Evolutionary conservation across 2,113 vertebrate species (phyloP), one percentile per base, ranked within the genome.

Genomic region (Theristicus caerulescens): DNA sequence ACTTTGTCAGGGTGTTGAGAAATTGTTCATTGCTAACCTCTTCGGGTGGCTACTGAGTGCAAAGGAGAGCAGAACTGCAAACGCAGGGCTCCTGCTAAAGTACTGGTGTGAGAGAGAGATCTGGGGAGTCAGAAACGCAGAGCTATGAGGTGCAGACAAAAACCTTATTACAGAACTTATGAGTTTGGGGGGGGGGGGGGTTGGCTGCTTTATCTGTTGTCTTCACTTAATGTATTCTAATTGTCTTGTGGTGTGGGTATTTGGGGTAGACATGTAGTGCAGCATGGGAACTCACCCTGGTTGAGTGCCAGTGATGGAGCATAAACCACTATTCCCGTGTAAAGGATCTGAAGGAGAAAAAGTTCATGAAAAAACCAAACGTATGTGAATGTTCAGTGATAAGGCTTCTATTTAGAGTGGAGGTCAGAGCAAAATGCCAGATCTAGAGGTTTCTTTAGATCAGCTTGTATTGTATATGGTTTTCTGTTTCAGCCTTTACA

Each of bases 261-360:
- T 61, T 86, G 59, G 44, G 16, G 22, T 59, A 65, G 52, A 49
- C 21, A 4, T 13, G 20, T 42, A 36, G n/a, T 32, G 71, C 24
- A 2, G 38, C 13, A 20, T 19, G 47, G 32, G 85, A 61, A 84
- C 98, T 97, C 96, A 99, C 99, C 99, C 98, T 99, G 99, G 92
- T 99, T 99, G 61, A 99, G 98, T 9, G 99, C 99, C 85, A 99
- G 71, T 16, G 98, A 98, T 16, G 98, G 98, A n/a, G 98, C 98
- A 38, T 99, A 99, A 25, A 99, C 98, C 69, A 98, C 99, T 73
- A 99, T 97, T 81, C 98, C 98, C 6, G 98, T 98, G 91, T 99
- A 99, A 44, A 99, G 98, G 82, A 99, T 97, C 98, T 98, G 95
- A 81, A 90, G 42, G 62, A 81, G 59, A 83, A 82, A 95, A 77